Percentiles rank a stretch among this genome's conserved stretches.
Conservation (phyloP, 2,113 vertebrate species). For the Syngnathus typhle region DNA sequence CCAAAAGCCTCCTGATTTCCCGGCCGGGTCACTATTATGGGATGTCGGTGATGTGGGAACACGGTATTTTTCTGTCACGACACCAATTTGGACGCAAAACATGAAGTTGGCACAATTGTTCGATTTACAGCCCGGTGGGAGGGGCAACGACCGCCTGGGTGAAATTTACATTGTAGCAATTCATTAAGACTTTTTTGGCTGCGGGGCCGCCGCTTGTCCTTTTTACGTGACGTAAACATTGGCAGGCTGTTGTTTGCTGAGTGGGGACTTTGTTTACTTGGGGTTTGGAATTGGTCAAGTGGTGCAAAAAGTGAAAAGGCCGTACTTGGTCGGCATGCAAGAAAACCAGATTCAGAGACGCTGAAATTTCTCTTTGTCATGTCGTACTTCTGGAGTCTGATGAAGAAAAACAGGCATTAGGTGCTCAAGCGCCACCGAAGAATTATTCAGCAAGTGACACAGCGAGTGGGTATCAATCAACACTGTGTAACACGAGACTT, state of each 20-base stretch:
- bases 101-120: slow-evolving; percentile 43
- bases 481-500: background rate
- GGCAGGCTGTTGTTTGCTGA: slow-evolving; percentile 7
- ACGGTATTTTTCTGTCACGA: slow-evolving; percentile 44
- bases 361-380: background rate
- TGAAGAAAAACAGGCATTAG: background rate
- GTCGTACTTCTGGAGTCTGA: background rate
- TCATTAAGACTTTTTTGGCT: slow-evolving; percentile 12
- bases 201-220: slow-evolving; percentile 2
- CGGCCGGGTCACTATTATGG: slow-evolving; percentile 45
- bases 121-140: slow-evolving; percentile 25
- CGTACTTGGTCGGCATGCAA: background rate
- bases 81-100: slow-evolving; percentile 40
- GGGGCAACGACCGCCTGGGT: background rate
- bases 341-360: background rate
- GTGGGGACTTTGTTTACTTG: background rate
- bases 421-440: background rate
- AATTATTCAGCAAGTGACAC: background rate
- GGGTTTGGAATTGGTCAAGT: slow-evolving; percentile 3
- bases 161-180: slow-evolving; percentile 27
- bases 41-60: slow-evolving; percentile 42
- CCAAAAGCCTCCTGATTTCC: slow-evolving; percentile 27
- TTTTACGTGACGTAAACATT: slow-evolving; percentile 12
- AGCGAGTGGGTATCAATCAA: background rate
- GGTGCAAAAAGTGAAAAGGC: background rate